Evolutionary conservation across 2,888 invertebrate genomes (phyloP).

Genomic region (Eupithecia centaureata): DNA sequence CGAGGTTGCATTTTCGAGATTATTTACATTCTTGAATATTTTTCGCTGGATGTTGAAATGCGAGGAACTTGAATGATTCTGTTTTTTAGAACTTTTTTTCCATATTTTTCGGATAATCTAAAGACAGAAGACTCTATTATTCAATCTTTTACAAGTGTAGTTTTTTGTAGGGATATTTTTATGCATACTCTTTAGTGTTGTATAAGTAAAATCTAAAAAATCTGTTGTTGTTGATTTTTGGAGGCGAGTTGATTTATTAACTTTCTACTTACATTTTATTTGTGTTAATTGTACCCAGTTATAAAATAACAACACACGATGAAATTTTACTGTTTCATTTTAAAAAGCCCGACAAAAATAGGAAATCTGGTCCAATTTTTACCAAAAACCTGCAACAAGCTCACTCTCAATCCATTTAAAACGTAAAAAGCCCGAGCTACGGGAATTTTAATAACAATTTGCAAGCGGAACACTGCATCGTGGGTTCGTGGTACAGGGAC

Average conservation of each 20-base stretch:
- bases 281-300: neutral
- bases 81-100: neutral
- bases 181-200: too few relatives aligned
- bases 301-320: neutral
- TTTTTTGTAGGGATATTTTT: too few relatives aligned
- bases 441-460: conserved; percentile 74
- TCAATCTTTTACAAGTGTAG: too few relatives aligned
- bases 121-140: too few relatives aligned
- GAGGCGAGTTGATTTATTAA: neutral
- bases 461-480: conserved; percentile 47
- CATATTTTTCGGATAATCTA: conserved; percentile 1
- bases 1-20: conserved; percentile 34
- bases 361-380: neutral
- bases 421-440: conserved; percentile 48
- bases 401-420: conserved; percentile 41
- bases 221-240: too few relatives aligned
- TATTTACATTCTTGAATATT: conserved; percentile 53
- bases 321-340: neutral
- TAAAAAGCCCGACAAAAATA: neutral
- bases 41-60: conserved; percentile 31
- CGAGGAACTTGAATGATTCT: conserved; percentile 1
- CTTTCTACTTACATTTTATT: neutral
- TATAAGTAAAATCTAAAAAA: too few relatives aligned
- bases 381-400: conserved; percentile 13
- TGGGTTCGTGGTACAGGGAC: conserved; percentile 2